Conservation (phyloP, 2,888 invertebrate genomes). For the Eupithecia centaureata region DNA sequence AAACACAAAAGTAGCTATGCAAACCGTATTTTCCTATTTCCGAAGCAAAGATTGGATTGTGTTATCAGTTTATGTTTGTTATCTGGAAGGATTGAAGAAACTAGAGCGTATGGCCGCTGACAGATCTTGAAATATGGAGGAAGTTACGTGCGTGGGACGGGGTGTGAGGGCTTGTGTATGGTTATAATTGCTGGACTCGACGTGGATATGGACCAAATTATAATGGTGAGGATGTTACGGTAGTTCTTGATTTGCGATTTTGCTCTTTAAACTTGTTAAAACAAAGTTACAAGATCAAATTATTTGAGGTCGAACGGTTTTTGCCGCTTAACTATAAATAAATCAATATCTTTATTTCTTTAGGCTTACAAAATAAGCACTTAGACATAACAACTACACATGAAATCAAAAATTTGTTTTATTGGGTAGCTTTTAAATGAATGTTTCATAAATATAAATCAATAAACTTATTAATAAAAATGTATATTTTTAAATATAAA, state of each 20-base stretch:
- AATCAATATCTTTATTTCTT: too few species aligned
- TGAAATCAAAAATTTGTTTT: too few species aligned
- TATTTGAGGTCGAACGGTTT: too few species aligned
- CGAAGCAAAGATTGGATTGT: constrained; percentile 29
- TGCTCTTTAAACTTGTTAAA: too few species aligned
- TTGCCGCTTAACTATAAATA: too few species aligned
- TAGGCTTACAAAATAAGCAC: too few species aligned
- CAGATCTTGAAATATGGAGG: constrained; percentile 45
- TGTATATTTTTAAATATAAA: too few species aligned
- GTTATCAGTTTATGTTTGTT: constrained; percentile 38
- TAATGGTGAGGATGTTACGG: neutral
- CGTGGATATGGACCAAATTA: neutral
- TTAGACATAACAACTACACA: too few species aligned
- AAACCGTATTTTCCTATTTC: constrained; percentile 27
- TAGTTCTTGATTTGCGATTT: neutral
- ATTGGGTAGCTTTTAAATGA: too few species aligned
- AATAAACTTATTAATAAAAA: too few species aligned
- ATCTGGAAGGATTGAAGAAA: constrained; percentile 41
- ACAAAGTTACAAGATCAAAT: too few species aligned
- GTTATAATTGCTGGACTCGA: constrained; percentile 22
- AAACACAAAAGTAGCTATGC: constrained; percentile 6
- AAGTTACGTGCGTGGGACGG: constrained; percentile 28
- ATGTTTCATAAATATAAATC: too few species aligned
- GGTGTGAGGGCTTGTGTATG: constrained; percentile 23
- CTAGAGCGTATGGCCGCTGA: constrained; percentile 42